Base-by-base conservation (phyloP, 1,140 invertebrate genomes). In the Philopotamus ludificatus region DNA sequence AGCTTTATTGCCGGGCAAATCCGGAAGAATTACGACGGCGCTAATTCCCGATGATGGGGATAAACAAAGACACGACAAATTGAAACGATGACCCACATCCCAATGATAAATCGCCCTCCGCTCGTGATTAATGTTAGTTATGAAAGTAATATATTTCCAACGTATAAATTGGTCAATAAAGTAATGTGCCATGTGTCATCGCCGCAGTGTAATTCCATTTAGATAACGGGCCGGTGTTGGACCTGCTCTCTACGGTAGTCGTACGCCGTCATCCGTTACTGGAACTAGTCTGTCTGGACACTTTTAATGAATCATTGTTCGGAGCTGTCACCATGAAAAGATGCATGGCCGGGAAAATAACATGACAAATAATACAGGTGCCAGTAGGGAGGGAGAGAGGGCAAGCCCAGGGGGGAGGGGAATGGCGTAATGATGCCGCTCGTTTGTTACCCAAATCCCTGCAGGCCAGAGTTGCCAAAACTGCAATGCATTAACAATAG, bases 221-320 rank as follows among this genome's bases (percentile, higher is more conserved):
- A 65, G 67, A 69, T 69, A 69, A 58, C 50, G 20, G 28, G 18
- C 57, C 28, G 16, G 39, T 47, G 54, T 15, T 18, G 54, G 18
- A 21, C 9, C 20, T 42, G n/a, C n/a, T n/a, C n/a, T n/a, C n/a
- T 50, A 18, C 3, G 8, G 16, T 42, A 34, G 41, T 23, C 8
- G 10, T 9, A 4, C 20, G 12, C 10, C 9, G 50, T 26, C 9
- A 12, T 53, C 28, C 28, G 28, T 25, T 18, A 53, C 7, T 34
- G 20, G 44, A 21, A 23, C 57, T 41, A 28, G 22, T 39, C 22
- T 22, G 57, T 23, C 18, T n/a, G 41, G 61, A 59, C 15, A 57
- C 16, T 12, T 22, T 28, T 68, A 68, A 68, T 68, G 67, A 68
- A 23, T 65, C 67, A 68, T 69, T 69, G 63, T 69, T 65, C 54